Evolutionary conservation across 30 jellyfish, hydroid and myxozoan genomes (phyloP).

Genomic region (Turritopsis rubra): DNA sequence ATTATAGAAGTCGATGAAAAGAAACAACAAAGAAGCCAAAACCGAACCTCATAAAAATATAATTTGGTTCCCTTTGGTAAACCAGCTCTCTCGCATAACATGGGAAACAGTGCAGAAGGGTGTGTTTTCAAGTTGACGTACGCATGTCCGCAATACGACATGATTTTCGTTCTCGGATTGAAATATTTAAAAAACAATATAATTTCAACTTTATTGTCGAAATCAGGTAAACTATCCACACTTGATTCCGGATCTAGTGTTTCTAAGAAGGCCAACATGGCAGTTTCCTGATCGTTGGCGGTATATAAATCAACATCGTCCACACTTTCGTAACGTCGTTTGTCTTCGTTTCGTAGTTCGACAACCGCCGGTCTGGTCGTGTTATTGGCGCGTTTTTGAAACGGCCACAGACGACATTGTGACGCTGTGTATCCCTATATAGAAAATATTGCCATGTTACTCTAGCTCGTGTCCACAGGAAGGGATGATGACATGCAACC

Average conservation of each 20-base stretch:
- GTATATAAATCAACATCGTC: conserved; percentile 59
- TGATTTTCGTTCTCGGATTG: conserved; percentile 64
- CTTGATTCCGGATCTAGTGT: conserved; percentile 44
- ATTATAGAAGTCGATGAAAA: too few species aligned
- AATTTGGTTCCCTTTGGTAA: conserved; percentile 73
- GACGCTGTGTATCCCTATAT: conserved; percentile 74
- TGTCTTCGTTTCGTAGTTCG: conserved; percentile 60
- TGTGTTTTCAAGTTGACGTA: conserved; percentile 44
- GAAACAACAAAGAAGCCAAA: too few species aligned
- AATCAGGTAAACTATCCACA: conserved; percentile 45
- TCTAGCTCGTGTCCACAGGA: background rate
- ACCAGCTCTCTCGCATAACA: conserved; percentile 84
- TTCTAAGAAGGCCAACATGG: conserved; percentile 69
- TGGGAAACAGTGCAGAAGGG: conserved; percentile 73
- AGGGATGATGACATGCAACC: background rate
- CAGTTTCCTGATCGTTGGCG: conserved; percentile 61
- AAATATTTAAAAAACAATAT: conserved; percentile 69
- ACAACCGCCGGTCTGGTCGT: conserved; percentile 80
- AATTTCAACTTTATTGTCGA: conserved; percentile 60
- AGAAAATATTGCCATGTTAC: too few species aligned
- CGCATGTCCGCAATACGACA: conserved; percentile 94
- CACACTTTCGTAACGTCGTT: conserved; percentile 30
- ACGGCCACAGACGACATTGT: conserved; percentile 91
- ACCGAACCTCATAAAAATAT: conserved; percentile 73
- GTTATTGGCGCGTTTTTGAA: conserved; percentile 75